These are phyloP conservation scores for Clavelina lepadiformis DNA, from an alignment of 23 tunicate genomes.

Conservation along the genomic window DNA sequence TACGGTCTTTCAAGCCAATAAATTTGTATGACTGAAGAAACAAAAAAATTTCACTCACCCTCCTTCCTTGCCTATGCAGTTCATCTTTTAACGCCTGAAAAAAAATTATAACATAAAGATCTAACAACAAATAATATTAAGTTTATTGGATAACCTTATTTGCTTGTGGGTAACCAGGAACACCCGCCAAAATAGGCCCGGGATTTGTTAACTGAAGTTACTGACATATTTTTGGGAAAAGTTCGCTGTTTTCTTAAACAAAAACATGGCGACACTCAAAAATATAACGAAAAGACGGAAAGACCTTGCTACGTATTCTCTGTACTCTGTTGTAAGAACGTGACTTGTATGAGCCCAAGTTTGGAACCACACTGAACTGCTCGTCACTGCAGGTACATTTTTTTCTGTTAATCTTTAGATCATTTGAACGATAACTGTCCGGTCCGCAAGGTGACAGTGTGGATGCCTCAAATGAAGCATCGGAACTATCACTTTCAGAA, in stretches of 20 bases:
- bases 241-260: too few relatives aligned
- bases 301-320: conserved; percentile 30
- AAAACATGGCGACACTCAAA: too few relatives aligned
- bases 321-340: conserved; percentile 21
- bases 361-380: background rate
- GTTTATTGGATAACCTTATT: too few relatives aligned
- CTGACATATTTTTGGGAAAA: too few relatives aligned
- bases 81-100: conserved; percentile 60
- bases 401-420: too few relatives aligned
- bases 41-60: conserved; percentile 15
- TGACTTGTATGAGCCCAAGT: background rate
- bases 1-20: too few relatives aligned
- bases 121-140: too few relatives aligned
- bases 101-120: background rate
- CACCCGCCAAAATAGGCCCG: background rate
- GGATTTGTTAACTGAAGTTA: too few relatives aligned
- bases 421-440: too few relatives aligned
- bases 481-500: background rate
- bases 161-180: background rate
- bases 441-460: too few relatives aligned
- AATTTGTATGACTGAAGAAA: too few relatives aligned
- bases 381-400: background rate
- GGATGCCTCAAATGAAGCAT: too few relatives aligned
- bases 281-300: background rate
- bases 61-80: conserved; percentile 14